Evolutionary conservation across 2,113 vertebrate species (phyloP).

Genomic region (Rhagologus leucostigma): DNA sequence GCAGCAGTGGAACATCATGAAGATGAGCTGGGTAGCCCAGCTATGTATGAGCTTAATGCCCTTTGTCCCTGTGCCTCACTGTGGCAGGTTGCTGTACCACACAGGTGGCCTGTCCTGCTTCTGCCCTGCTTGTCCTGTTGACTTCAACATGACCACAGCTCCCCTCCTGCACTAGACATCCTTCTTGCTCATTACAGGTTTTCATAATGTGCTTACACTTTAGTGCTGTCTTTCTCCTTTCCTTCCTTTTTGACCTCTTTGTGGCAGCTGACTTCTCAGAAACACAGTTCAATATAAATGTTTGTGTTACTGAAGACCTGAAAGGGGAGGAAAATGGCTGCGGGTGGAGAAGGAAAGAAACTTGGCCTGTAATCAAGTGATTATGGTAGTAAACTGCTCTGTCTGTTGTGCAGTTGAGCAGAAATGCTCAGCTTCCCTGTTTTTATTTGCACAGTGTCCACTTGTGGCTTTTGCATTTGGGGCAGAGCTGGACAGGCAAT

Average conservation of each 20-base stretch:
- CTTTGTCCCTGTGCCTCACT: background rate
- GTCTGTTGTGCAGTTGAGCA: background rate
- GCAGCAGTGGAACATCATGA: background rate
- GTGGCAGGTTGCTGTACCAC: background rate
- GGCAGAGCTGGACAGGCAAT: background rate
- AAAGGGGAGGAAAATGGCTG: background rate
- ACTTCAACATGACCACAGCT: accelerated
- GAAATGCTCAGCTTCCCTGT: background rate
- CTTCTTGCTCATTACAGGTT: background rate
- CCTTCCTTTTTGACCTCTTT: background rate
- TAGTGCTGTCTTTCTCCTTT: background rate
- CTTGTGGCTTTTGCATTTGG: background rate
- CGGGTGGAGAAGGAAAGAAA: background rate
- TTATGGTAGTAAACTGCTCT: background rate
- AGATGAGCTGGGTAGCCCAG: background rate
- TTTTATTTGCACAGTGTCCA: background rate
- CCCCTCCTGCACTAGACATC: background rate
- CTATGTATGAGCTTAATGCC: background rate
- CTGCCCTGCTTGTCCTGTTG: background rate
- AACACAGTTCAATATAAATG: background rate
- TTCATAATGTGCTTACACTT: background rate
- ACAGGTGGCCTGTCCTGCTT: background rate
- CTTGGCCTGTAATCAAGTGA: background rate
- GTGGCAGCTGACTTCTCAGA: background rate
- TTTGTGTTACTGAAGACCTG: background rate